Evolutionary conservation across 2,113 vertebrate genomes (phyloP).

Genomic region (Mormyrus iriodes): DNA sequence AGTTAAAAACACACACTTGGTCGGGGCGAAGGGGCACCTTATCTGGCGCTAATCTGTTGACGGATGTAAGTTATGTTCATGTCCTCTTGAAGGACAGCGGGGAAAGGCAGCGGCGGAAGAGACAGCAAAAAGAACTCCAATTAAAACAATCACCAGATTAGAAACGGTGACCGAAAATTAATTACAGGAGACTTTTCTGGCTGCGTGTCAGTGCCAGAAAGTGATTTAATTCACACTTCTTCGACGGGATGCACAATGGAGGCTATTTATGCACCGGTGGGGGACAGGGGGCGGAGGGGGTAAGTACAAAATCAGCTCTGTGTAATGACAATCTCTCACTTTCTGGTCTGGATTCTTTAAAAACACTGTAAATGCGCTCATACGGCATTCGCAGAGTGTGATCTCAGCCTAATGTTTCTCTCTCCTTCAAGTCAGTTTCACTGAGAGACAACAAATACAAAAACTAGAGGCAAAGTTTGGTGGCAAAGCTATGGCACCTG

Average conservation of each 20-base stretch:
- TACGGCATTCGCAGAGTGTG: not conserved
- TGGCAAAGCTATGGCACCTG: not conserved
- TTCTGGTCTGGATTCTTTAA: constrained; percentile 1
- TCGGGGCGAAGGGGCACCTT: not conserved
- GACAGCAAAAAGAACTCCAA: not conserved
- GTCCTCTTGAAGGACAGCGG: not conserved
- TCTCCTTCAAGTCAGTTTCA: not conserved
- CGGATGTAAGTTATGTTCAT: not conserved
- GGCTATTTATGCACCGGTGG: not conserved
- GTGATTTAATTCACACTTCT: not conserved
- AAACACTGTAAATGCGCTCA: not conserved
- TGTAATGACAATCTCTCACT: constrained; percentile 2
- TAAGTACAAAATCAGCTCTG: not conserved
- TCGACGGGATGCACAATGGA: not conserved
- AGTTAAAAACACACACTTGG: not conserved
- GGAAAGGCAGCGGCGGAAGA: not conserved
- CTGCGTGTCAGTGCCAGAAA: not conserved
- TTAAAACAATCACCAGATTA: constrained; percentile 8
- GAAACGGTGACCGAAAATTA: constrained; percentile 8
- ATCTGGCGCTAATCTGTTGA: not conserved
- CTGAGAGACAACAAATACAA: not conserved
- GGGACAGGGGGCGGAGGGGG: not conserved
- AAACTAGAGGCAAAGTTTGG: not conserved
- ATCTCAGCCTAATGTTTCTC: not conserved
- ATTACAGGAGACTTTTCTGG: not conserved